Conservation (phyloP, 2,888 invertebrate species). For the Acleris holmiana region DNA sequence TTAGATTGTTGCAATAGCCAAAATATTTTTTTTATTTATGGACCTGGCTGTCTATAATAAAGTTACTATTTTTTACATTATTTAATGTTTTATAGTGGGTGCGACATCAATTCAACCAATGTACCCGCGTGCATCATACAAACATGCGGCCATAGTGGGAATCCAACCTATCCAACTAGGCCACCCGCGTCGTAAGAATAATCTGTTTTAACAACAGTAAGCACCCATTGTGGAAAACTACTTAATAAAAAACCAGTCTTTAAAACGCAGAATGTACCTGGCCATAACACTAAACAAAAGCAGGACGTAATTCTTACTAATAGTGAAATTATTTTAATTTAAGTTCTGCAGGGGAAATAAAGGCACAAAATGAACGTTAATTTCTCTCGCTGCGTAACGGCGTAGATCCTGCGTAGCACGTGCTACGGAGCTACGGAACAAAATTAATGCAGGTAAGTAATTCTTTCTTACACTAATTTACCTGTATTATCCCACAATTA, state of each 20-base stretch:
- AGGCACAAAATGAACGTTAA: slow-evolving; percentile 30
- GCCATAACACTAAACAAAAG: slow-evolving; percentile 22
- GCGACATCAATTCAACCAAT: too few species aligned
- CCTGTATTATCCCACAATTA: slow-evolving; percentile 14
- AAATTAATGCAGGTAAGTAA: slow-evolving; percentile 31
- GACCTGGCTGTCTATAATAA: too few species aligned
- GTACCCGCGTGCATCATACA: too few species aligned
- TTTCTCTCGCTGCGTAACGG: slow-evolving; percentile 38
- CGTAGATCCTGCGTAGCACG: slow-evolving; percentile 48
- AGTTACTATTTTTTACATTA: too few species aligned
- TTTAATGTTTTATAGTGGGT: too few species aligned
- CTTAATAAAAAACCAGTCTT: background rate
- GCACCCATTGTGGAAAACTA: too few species aligned
- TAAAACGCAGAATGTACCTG: background rate
- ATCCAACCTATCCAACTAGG: too few species aligned
- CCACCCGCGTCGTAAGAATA: too few species aligned
- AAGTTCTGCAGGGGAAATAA: slow-evolving; percentile 23
- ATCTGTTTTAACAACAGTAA: too few species aligned
- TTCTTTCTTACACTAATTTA: slow-evolving; percentile 14
- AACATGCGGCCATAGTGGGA: too few species aligned
- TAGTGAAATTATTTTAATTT: slow-evolving; percentile 35
- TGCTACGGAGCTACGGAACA: slow-evolving; percentile 41
- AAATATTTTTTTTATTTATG: too few species aligned
- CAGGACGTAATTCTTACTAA: slow-evolving; percentile 29
- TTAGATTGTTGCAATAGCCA: too few species aligned